Base-by-base conservation (phyloP, 2,888 invertebrate genomes). In the Bellardia pandia region DNA sequence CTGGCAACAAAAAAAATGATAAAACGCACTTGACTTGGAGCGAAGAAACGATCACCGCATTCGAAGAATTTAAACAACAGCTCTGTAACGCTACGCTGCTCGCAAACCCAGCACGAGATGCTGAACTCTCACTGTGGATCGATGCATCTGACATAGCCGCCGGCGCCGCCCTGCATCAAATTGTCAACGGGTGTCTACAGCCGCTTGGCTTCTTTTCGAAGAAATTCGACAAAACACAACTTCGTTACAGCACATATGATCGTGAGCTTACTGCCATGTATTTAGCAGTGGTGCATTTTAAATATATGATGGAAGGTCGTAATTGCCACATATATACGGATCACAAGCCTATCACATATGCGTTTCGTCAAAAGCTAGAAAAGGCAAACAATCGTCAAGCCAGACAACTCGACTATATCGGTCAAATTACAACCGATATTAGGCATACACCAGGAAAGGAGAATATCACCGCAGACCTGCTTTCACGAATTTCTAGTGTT, bases 221-320 rank as follows among this genome's bases (percentile, higher is more conserved):
- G 64, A 83, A 76, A 51, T 60, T 88, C 3, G 76, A 58, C 37
- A 53, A 77, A 14, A 23, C 85, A 0, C 75, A 88, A 74, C 30
- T 74, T 4, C 66, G 72, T 5, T 88, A 86, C 23, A 84, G 81
- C 62, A 86, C 83, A 0, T 88, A 88, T 37, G 88, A 88, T 60
- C 71, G 89, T 0, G 86, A 88, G 64, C 81, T 88, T 0, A 64
- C 78, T 1, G 82, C 71, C 0, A 79, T 74, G 0, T 86, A 86
- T 23, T 42, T 72, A 60, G 78, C 58, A 48, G 80, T 88, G 2
- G n/a, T 23, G 13, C 81, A 86, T 37, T 88, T 87, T 42, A 75
- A 75, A 33, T 84, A 88, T 42, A 86, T 88, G 78, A 66, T 86
- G 16, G 84, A 85, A 51, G 84, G 86, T 2, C 53, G 60, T n/a